A percentile compares a stretch with the other conserved stretches of the same genome.
Conservation (phyloP, 2,113 vertebrate species). For the Phylloscopus trochiloides region DNA sequence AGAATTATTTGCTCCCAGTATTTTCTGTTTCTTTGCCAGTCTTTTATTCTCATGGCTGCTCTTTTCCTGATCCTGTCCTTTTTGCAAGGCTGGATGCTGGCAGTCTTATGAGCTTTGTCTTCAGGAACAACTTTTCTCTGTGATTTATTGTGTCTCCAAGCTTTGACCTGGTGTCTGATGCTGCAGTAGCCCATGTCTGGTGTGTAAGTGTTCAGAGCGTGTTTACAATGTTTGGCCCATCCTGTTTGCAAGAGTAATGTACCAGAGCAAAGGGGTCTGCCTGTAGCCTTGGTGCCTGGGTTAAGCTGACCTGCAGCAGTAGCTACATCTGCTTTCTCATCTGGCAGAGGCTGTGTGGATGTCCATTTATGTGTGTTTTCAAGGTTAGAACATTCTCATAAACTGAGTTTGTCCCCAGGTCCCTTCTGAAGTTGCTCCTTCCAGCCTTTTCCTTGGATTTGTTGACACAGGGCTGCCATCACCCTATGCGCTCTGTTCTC, state of each 20-base stretch:
- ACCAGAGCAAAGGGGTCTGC: not conserved
- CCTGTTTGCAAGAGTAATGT: not conserved
- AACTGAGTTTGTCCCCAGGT: not conserved
- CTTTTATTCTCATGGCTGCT: constrained; percentile 32
- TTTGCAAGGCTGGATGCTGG: not conserved
- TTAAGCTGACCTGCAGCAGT: not conserved
- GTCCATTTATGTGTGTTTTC: not conserved
- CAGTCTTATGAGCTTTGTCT: not conserved
- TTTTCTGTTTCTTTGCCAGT: constrained; percentile 37
- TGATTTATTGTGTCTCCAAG: not conserved
- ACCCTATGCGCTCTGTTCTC: fast-evolving
- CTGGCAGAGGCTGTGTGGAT: not conserved
- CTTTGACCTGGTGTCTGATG: not conserved
- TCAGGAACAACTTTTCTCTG: not conserved
- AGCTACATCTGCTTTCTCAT: not conserved
- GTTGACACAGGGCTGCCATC: not conserved
- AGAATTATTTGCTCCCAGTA: constrained; percentile 21
- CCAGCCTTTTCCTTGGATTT: not conserved
- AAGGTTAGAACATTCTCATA: not conserved
- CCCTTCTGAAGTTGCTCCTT: not conserved
- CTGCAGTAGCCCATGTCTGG: not conserved
- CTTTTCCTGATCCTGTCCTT: constrained; percentile 16
- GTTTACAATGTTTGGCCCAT: not conserved
- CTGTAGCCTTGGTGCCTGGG: fast-evolving
- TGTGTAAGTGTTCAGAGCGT: not conserved